A percentile compares a stretch with the other conserved stretches of the same genome.
phyloP scores from a whole-genome alignment of 1,140 invertebrate genomes.

The Scaptomyza hsui region DNA sequence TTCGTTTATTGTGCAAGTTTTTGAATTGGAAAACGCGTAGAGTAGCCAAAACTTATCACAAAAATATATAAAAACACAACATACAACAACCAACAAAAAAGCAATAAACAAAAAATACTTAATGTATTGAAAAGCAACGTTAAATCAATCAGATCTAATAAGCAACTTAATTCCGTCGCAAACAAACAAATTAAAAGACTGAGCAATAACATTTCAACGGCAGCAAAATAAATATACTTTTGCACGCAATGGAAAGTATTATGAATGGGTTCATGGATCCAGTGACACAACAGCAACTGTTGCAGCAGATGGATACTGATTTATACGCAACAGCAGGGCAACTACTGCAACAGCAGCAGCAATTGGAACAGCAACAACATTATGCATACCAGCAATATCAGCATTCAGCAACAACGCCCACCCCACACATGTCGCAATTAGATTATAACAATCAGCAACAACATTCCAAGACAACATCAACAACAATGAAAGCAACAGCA shows the following conservation, averaged over 20 bases:
- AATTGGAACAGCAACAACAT: conserved; percentile 47
- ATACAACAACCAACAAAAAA: conserved; percentile 9
- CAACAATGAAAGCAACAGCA: conserved; percentile 19
- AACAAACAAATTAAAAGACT: conserved; percentile 55
- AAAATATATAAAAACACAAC: conserved; percentile 8
- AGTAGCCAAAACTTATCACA: conserved; percentile 43
- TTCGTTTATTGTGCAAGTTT: conserved; percentile 79
- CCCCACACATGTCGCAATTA: conserved; percentile 63
- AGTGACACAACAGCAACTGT: conserved; percentile 66
- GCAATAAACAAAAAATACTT: conserved; percentile 2
- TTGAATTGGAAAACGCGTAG: conserved; percentile 69
- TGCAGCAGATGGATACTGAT: conserved; percentile 57
- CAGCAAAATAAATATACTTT: conserved; percentile 6
- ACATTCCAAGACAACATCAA: conserved; percentile 58
- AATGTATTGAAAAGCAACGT: conserved; percentile 21
- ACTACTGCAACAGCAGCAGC: conserved; percentile 16
- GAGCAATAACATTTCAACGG: conserved; percentile 45
- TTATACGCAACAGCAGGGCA: conserved; percentile 43
- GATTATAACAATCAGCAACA: conserved; percentile 58
- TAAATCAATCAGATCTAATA: conserved; percentile 15
- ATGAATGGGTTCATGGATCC: conserved; percentile 60
- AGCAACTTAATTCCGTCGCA: conserved; percentile 55
- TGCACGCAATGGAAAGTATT: conserved; percentile 67
- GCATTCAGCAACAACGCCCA: conserved; percentile 42
- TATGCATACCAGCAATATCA: conserved; percentile 59